Evolutionary conservation across 2,797 vertebrate species (phyloP), one percentile per base, ranked within the genome.

Genomic region (Pseudochirops cupreus): DNA sequence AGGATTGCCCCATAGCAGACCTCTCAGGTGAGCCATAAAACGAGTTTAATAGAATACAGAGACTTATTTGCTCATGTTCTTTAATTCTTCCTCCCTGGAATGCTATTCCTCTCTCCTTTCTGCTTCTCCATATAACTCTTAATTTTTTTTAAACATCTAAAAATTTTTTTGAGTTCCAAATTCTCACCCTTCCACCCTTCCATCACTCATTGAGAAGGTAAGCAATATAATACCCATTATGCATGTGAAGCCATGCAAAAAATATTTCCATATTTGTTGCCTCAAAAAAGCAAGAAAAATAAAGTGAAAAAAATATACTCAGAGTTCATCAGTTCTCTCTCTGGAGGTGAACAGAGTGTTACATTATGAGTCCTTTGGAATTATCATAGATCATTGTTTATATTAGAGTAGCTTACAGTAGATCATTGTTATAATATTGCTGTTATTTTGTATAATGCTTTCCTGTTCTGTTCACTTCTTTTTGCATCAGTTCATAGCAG

Each of bases 21-120:
- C 29, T 91, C 90, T 91, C 90, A 91, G 90, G 53, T 91, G 50
- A 91, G 28, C 28, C 90, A 87, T 87, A 87, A 87, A 87, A 87
- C 12, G 21, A 26, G 21, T 87, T 87, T 46, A 87, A 87, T 26
- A 87, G 74, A 87, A 87, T 16, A 87, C 24, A 50, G 74, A 87
- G n/a, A 87, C 74, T 87, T 87, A 87, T 50, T 87, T 50, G n/a
- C 39, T 87, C 24, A 87, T 87, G 39, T 87, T 82, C 74, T 46
- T 87, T 87, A 39, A 87, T 87, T 50, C 9, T 33, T 82, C 39
- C 39, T 87, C 39, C 29, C n/a, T 87, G 74, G 74, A 87, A 87
- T 46, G 39, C 39, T 46, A 50, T 87, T 50, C 21, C 9, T 87
- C 67, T 82, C 18, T 87, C 3, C 7, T 87, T 7, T 87, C 21